Conservation (phyloP, 1,140 invertebrate species). For the Babylonia areolata region DNA sequence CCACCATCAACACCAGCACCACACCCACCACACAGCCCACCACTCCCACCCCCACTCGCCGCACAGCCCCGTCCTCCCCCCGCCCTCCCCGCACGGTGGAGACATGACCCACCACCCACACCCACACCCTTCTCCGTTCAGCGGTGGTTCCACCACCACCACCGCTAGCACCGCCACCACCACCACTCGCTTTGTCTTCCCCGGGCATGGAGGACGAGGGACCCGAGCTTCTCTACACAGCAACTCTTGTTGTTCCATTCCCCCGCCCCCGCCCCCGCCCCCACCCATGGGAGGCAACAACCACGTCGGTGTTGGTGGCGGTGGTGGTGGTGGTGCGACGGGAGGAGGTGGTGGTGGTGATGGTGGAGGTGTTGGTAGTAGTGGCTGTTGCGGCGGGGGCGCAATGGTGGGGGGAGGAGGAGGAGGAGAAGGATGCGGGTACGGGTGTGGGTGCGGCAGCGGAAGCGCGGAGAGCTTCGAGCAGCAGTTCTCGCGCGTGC, state of each 20-base stretch:
- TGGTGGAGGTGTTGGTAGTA: not conserved
- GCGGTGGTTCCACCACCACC: not conserved
- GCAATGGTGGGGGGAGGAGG: not conserved
- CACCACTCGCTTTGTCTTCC: not conserved
- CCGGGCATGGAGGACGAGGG: not conserved
- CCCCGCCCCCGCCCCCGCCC: not conserved
- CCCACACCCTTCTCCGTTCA: not conserved
- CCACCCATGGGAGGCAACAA: not conserved
- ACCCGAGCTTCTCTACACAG: not conserved
- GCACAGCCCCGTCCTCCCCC: not conserved
- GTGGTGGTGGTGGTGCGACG: not conserved
- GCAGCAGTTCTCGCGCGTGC: conserved; percentile 80
- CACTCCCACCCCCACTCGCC: not conserved
- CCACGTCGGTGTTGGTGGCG: not conserved
- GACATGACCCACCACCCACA: no score
- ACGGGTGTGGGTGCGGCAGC: not conserved
- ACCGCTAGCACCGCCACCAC: not conserved
- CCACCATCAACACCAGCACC: not conserved
- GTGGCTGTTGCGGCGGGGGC: not conserved
- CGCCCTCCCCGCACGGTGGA: not conserved
- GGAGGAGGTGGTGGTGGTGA: not conserved
- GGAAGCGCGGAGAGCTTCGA: conserved; percentile 69
- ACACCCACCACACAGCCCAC: not conserved
- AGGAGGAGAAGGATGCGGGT: not conserved
- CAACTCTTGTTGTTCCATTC: not conserved